Conservation (phyloP, 2,888 invertebrate species). For the Drosophila aldrichi region DNA sequence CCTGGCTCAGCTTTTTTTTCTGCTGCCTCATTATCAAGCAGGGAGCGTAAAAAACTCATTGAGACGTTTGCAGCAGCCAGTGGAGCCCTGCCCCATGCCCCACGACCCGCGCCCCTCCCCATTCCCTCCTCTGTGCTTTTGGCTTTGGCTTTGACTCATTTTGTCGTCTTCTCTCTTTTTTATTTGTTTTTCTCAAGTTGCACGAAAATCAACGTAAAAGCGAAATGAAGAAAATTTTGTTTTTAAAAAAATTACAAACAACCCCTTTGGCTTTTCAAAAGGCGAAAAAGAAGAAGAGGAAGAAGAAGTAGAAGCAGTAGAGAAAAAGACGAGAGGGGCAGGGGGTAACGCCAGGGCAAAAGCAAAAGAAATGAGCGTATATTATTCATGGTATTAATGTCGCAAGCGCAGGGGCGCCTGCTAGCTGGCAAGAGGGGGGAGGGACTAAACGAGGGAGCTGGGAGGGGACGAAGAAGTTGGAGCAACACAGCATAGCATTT, state of each 20-base stretch:
- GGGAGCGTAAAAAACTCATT: constrained; percentile 80
- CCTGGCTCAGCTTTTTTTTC: constrained; percentile 14
- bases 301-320: constrained; percentile 6
- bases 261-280: constrained; percentile 76
- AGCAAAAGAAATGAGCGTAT: constrained; percentile 78
- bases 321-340: background rate
- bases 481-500: constrained; percentile 18
- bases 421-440: constrained; percentile 1
- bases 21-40: constrained; percentile 79
- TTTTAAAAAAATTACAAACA: constrained; percentile 78
- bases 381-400: constrained; percentile 81
- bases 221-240: constrained; percentile 76
- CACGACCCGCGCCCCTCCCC: background rate
- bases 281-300: constrained; percentile 23
- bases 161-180: constrained; percentile 48
- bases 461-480: constrained; percentile 3
- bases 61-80: constrained; percentile 68
- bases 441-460: background rate
- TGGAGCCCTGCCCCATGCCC: background rate
- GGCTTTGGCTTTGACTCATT: constrained; percentile 69
- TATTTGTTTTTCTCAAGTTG: constrained; percentile 76
- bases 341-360: constrained; percentile 50
- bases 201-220: constrained; percentile 72
- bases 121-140: constrained; percentile 17
- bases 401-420: constrained; percentile 43